These are phyloP conservation scores for Drosophila insularis DNA, from an alignment of 1,140 invertebrate genomes.

Conservation along the genomic window DNA sequence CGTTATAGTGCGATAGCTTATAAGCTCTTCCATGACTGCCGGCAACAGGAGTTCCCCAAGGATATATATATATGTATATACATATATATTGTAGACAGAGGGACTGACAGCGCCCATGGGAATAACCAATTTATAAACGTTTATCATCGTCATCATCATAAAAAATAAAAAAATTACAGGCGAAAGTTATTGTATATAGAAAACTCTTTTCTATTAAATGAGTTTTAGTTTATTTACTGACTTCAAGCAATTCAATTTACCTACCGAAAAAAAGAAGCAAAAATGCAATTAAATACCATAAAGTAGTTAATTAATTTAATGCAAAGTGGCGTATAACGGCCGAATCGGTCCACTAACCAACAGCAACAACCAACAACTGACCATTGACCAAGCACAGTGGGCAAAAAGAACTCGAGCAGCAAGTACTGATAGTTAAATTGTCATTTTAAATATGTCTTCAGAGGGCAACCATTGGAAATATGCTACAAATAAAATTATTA, in stretches of 20 bases:
- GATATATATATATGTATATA: conserved; percentile 21
- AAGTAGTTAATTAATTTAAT: conserved; percentile 76
- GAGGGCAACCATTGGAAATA: no score
- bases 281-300: conserved; percentile 69
- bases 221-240: conserved; percentile 12
- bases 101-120: conserved; percentile 30
- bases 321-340: conserved; percentile 45
- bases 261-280: conserved; percentile 18
- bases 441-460: no score
- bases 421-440: no score
- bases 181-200: conserved; percentile 31
- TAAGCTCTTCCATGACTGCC: conserved; percentile 7
- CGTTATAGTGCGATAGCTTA: conserved; percentile 30
- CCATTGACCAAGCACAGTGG: conserved; percentile 37
- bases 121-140: conserved; percentile 42
- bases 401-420: not conserved
- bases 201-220: not conserved
- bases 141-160: conserved; percentile 38
- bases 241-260: not conserved
- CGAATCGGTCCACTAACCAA: conserved; percentile 34
- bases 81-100: conserved; percentile 17
- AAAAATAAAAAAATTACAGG: conserved; percentile 11
- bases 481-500: no score
- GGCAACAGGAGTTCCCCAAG: conserved; percentile 39
- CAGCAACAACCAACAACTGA: conserved; percentile 14